A percentile compares a stretch with the other conserved stretches of the same genome.
phyloP scores from a whole-genome alignment of 2,797 vertebrate genomes.

The Nyctalus aviator region DNA sequence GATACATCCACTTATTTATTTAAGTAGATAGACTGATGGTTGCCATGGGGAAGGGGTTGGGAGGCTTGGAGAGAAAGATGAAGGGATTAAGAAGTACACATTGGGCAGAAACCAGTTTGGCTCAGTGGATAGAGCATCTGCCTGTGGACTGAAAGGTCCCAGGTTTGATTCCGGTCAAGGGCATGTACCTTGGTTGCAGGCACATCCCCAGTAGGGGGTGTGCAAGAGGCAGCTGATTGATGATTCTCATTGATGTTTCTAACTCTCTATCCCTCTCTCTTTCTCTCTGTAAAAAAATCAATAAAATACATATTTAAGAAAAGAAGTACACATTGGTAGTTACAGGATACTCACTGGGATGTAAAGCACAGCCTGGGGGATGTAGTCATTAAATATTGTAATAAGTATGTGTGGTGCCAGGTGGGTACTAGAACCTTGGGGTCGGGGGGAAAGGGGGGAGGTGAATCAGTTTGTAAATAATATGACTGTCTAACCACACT shows the following conservation, averaged over 20 bases:
- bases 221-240: no score
- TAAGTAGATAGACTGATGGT: background rate
- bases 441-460: accelerated
- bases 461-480: background rate
- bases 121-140: no score
- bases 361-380: background rate
- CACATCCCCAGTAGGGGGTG: no score
- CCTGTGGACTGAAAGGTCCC: no score
- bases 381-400: background rate
- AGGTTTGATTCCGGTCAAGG: no score
- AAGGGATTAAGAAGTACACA: background rate
- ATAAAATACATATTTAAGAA: no score
- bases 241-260: no score
- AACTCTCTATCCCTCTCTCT: no score
- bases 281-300: no score
- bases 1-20: background rate
- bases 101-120: no score
- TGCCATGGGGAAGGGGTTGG: background rate
- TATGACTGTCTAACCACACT: background rate
- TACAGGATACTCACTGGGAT: background rate
- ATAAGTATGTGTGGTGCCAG: background rate
- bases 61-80: background rate
- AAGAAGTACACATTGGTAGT: background rate
- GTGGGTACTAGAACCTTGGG: background rate
- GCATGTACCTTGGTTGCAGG: no score